These are phyloP conservation scores for Scrobipalpa costella DNA, from an alignment of 2,888 invertebrate species.

Conservation along the genomic window DNA sequence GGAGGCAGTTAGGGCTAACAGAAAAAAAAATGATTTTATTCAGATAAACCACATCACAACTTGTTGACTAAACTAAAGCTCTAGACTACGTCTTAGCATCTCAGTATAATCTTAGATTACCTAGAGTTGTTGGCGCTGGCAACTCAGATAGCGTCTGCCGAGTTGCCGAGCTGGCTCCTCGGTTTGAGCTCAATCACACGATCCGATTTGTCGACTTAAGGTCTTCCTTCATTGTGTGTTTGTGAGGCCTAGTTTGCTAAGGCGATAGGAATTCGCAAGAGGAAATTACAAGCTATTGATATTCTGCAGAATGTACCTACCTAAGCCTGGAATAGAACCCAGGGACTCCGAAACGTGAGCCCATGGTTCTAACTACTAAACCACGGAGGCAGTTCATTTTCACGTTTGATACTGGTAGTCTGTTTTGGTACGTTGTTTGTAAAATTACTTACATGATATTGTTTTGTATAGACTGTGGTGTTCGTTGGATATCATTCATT, in stretches of 20 bases:
- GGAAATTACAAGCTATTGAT: neutral
- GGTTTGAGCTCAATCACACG: neutral
- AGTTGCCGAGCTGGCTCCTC: too few species aligned
- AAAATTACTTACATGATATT: too few species aligned
- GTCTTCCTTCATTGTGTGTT: neutral
- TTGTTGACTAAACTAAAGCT: neutral
- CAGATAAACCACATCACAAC: neutral
- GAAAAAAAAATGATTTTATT: too few species aligned
- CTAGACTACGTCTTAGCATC: neutral
- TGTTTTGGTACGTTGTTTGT: too few species aligned
- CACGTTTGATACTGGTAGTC: too few species aligned
- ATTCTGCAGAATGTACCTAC: neutral
- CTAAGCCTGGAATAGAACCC: neutral
- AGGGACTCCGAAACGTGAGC: too few species aligned
- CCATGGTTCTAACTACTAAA: too few species aligned
- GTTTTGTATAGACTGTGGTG: too few species aligned
- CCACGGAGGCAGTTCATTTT: too few species aligned
- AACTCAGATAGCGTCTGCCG: conserved; percentile 5
- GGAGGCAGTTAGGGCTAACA: too few species aligned
- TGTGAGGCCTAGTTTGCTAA: neutral
- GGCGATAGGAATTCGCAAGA: conserved; percentile 1
- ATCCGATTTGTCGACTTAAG: neutral
- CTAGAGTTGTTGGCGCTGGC: conserved; percentile 3
- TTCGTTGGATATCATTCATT: too few species aligned
- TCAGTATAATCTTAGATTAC: neutral